Base-by-base conservation (phyloP, 2,797 vertebrate species). In the Loriculus beryllinus region DNA sequence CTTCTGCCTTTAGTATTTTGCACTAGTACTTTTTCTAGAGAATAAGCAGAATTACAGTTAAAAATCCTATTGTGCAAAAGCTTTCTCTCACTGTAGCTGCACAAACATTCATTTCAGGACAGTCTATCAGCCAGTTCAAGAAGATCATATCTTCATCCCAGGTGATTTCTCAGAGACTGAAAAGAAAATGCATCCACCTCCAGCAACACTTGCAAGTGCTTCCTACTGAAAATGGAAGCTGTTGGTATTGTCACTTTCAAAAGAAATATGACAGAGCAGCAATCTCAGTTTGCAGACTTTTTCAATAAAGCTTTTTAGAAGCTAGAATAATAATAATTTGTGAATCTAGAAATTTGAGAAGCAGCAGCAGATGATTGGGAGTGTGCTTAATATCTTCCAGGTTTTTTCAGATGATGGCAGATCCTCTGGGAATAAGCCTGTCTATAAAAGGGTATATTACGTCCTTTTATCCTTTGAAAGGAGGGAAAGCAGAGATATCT, bases 391-490 rank as follows among this genome's bases (percentile, higher is more conserved):
- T 89, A 31, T 42, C 64, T 82, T 88, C 26, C 16, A 17, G 26
- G 25, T 90, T 80, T 94, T 89, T 95, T 77, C 64, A 62, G 48
- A 48, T 70, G 57, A 45, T 20, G n/a, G 45, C 43, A 91, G 68
- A 40, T 85, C 56, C 40, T 91, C 64, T 91, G 76, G 69, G 62
- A 85, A 71, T 89, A 75, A 9, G 56, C 56, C 68, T 81, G 19
- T 68, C 33, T 78, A 4, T 65, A 35, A 75, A 75, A 75, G 45
- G 33, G 39, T 57, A 4, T 78, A 52, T 89, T 93, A 28, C n/a
- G 37, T 92, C 71, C 26, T 89, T 86, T 94, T 54, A 85, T 89
- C 45, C 79, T 86, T 39, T 87, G 68, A 80, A 83, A 45, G 51
- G n/a, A 91, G 29, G 19, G 31, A 89, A 76, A 62, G 47, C 29